These are phyloP conservation scores for Neoarius graeffei DNA, from an alignment of 2,113 vertebrate genomes.

Conservation along the genomic window DNA sequence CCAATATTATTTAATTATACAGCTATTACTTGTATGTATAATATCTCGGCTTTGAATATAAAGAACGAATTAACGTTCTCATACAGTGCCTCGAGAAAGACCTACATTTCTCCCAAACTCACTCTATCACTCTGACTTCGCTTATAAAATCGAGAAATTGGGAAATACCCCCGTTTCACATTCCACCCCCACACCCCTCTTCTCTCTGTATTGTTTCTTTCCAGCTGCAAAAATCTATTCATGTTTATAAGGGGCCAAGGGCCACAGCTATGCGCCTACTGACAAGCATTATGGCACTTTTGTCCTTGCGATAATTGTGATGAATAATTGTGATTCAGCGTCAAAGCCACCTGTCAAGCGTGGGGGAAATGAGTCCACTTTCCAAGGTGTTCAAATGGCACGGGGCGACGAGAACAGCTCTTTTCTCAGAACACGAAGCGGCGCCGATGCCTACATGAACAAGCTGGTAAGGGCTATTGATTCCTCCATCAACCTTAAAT, in stretches of 20 bases:
- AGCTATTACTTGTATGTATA: not conserved
- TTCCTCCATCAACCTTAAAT: slow-evolving; percentile 46
- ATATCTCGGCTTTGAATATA: not conserved
- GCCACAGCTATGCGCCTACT: slow-evolving; percentile 47
- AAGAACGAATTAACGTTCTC: slow-evolving; percentile 1
- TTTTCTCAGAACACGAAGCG: not conserved
- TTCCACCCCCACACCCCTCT: slow-evolving; percentile 57
- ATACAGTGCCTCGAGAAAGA: slow-evolving; percentile 41
- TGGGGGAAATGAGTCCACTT: slow-evolving; percentile 46
- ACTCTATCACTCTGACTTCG: slow-evolving; percentile 51
- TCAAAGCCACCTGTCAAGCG: slow-evolving; percentile 65
- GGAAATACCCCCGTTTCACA: slow-evolving; percentile 65
- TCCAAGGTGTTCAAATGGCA: slow-evolving; percentile 46
- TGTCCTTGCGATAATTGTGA: slow-evolving; percentile 60
- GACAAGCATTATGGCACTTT: slow-evolving; percentile 61
- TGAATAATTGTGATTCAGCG: slow-evolving; percentile 64
- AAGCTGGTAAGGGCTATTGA: slow-evolving; percentile 44
- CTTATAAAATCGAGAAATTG: slow-evolving; percentile 66
- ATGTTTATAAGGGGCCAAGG: slow-evolving; percentile 63
- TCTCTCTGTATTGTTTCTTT: slow-evolving; percentile 59
- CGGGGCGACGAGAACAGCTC: not conserved
- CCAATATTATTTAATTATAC: not conserved
- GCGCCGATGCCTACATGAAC: slow-evolving; percentile 14
- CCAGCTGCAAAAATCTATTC: slow-evolving; percentile 65
- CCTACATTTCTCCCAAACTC: slow-evolving; percentile 54